phyloP scores from a whole-genome alignment of 2,797 vertebrate species.

The Thripadectes ignobilis region DNA sequence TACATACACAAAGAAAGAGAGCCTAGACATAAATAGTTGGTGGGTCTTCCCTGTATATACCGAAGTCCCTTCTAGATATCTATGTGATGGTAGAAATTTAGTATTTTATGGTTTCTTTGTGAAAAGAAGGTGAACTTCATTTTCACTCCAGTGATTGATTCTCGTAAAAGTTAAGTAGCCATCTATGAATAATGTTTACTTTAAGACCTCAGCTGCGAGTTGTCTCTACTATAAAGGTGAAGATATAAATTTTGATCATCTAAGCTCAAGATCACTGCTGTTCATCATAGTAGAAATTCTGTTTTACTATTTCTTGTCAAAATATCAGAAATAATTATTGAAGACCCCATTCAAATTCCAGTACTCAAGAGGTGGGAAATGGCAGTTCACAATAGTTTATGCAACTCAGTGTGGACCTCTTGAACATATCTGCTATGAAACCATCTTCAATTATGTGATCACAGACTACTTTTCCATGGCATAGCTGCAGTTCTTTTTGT shows the following conservation, averaged over 20 bases:
- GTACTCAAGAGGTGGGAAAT: background rate
- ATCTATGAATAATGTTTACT: background rate
- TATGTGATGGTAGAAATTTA: background rate
- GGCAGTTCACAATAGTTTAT: background rate
- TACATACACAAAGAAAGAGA: background rate
- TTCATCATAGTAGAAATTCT: background rate
- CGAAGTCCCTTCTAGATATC: background rate
- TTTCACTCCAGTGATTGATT: background rate
- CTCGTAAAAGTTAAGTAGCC: conserved; percentile 13
- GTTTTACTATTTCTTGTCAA: background rate
- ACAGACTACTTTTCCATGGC: conserved; percentile 8
- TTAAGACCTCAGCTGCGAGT: background rate
- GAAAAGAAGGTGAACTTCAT: background rate
- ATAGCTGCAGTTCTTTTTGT: conserved; percentile 5
- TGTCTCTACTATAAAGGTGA: background rate
- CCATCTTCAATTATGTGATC: conserved; percentile 32
- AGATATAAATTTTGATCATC: background rate
- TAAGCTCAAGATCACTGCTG: background rate
- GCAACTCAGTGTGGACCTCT: conserved; percentile 4
- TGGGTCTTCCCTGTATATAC: background rate
- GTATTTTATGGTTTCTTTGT: background rate
- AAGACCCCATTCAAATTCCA: background rate
- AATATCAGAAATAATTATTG: background rate
- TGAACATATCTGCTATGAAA: background rate
- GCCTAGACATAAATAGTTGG: background rate